Base-by-base conservation (phyloP, 2,797 vertebrate genomes). In the Phyllotis vaccarum region DNA sequence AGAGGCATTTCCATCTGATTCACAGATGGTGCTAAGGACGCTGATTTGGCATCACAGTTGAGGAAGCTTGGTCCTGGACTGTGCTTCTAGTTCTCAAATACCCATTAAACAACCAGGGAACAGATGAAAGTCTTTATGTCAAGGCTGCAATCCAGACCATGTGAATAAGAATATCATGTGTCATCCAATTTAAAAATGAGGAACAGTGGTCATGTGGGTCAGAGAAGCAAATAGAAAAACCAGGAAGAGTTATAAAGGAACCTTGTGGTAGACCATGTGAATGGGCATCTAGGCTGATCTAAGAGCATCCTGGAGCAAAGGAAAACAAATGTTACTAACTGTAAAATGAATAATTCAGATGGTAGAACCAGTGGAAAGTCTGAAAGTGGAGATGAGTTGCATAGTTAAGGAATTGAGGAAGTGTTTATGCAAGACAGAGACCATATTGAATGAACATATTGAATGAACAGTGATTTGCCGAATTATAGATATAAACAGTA, bases 111-210 rank as follows among this genome's bases (percentile, higher is more conserved):
- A 19, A 86, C 16, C 24, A 80, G 76, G 37, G 40, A 80, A 3
- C 75, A 86, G 3, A 70, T 46, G 87, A 96, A 97, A 80, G 54
- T 93, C 56, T 49, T 95, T 52, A 78, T 78, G 49, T 3, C 22
- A 27, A 93, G 27, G 40, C 40, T 89, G 7, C 2, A 82, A 21
- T 7, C 64, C 62, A 86, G 31, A 64, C 31, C 29, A 66, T 10
- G 43, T 74, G 93, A 91, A 80, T 60, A 40, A 86, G 93, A 94
- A 43, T 86, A 58, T 5, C 40, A 49, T 72, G n/a, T 70, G 46
- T 80, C 21, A 74, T 78, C 22, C n/a, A 43, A 24, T 72, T 76
- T 80, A 72, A 82, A 93, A 92, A 34, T 87, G 27, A 43, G 49
- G 75, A 54, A 31, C 2, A 46, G 19, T 13, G 19, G 5, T 52